These are phyloP conservation scores for Zygaena filipendulae DNA, from an alignment of 2,888 invertebrate genomes.

Conservation along the genomic window DNA sequence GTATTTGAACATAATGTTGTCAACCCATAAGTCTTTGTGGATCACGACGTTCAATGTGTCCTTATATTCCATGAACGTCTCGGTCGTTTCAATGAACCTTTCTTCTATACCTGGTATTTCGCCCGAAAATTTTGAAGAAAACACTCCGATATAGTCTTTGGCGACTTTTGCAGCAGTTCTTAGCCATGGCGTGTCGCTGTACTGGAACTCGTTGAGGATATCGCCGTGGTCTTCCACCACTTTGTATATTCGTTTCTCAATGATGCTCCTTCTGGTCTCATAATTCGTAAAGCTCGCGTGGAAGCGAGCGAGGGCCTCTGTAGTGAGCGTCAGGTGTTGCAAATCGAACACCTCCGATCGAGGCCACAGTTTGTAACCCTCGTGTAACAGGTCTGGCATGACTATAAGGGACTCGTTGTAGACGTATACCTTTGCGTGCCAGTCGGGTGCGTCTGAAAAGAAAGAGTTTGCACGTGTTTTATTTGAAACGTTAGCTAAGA, in stretches of 20 bases:
- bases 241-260: conserved; percentile 19
- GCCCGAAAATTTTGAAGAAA: conserved; percentile 28
- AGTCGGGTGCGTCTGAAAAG: conserved; percentile 29
- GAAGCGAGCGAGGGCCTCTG: conserved; percentile 35
- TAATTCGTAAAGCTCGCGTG: conserved; percentile 44
- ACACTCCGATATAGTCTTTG: conserved; percentile 28
- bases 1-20: conserved; percentile 48
- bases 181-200: conserved; percentile 34
- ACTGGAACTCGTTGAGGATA: conserved; percentile 29
- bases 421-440: conserved; percentile 33
- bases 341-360: conserved; percentile 27
- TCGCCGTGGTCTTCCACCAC: conserved; percentile 26
- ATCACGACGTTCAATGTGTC: conserved; percentile 37
- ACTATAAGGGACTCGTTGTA: conserved; percentile 36
- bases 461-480: conserved; percentile 1
- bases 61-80: conserved; percentile 24
- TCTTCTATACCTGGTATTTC: conserved; percentile 25
- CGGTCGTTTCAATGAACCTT: conserved; percentile 30
- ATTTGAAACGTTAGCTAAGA: not conserved
- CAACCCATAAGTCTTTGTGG: conserved; percentile 50
- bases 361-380: conserved; percentile 31
- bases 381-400: conserved; percentile 37
- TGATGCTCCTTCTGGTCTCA: conserved; percentile 23
- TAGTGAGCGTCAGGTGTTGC: conserved; percentile 26
- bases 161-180: conserved; percentile 35